phyloP scores from a whole-genome alignment of 2,113 vertebrate species.

The Lophochroa leadbeateri region DNA sequence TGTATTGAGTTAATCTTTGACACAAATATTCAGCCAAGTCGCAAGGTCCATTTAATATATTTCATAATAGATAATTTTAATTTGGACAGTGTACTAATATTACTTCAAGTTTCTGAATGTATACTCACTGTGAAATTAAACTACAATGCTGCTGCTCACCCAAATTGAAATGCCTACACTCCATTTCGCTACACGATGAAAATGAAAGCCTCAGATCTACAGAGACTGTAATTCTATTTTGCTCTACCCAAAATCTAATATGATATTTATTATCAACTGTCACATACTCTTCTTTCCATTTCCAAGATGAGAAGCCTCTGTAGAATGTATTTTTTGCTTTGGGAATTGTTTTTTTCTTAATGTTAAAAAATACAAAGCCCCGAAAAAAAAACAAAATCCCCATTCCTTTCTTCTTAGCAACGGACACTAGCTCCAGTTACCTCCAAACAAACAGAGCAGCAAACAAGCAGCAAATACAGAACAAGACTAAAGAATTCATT shows the following conservation, averaged over 20 bases:
- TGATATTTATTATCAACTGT: not conserved
- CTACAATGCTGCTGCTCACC: not conserved
- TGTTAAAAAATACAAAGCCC: not conserved
- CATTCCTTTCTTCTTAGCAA: not conserved
- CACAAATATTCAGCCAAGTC: not conserved
- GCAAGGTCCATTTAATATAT: not conserved
- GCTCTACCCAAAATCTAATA: not conserved
- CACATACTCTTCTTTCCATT: not conserved
- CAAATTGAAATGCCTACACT: not conserved
- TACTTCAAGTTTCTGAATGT: not conserved
- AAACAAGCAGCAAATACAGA: not conserved
- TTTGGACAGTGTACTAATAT: not conserved
- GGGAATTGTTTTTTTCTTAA: not conserved
- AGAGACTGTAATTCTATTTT: not conserved
- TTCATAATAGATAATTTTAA: not conserved
- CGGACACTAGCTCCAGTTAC: not conserved
- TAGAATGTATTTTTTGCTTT: not conserved
- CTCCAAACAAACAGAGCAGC: not conserved
- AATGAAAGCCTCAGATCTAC: not conserved
- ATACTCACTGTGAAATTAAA: not conserved
- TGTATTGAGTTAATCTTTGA: not conserved
- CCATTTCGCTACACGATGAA: not conserved
- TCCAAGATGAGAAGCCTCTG: not conserved
- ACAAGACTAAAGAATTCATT: not conserved
- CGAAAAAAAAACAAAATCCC: rapidly evolving